Evolutionary conservation across 2,888 invertebrate genomes (phyloP).

Genomic region (Sipha maydis): DNA sequence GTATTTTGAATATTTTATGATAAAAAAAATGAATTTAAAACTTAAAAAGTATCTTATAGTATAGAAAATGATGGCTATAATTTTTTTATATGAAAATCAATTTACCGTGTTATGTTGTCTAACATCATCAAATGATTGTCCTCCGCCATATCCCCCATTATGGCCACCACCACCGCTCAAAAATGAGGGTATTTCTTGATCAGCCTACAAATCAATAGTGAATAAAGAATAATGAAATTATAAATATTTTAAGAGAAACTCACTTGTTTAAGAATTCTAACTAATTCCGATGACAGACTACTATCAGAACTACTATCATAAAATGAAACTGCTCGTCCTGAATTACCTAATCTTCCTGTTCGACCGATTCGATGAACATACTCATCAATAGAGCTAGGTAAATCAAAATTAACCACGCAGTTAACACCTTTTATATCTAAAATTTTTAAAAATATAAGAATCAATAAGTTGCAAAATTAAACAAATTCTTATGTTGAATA

Average conservation of each 20-base stretch:
- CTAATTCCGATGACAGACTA: conserved; percentile 74
- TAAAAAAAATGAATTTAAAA: too few relatives aligned
- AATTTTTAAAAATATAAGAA: background rate
- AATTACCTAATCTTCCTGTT: conserved; percentile 92
- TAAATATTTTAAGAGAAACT: background rate
- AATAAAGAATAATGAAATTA: background rate
- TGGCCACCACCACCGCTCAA: background rate
- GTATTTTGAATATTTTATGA: too few relatives aligned
- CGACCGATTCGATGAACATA: conserved; percentile 96
- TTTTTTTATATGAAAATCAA: background rate
- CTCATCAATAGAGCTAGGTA: conserved; percentile 90
- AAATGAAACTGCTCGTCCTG: conserved; percentile 88
- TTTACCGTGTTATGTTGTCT: conserved; percentile 21
- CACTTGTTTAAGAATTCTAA: conserved; percentile 77
- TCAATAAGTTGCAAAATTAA: background rate
- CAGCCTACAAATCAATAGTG: conserved; percentile 30
- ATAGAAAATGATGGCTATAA: too few relatives aligned
- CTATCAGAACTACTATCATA: conserved; percentile 76
- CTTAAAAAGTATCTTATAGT: too few relatives aligned
- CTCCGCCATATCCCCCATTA: background rate
- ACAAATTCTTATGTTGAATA: background rate
- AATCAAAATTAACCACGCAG: conserved; percentile 93
- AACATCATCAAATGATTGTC: background rate
- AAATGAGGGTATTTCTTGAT: conserved; percentile 50
- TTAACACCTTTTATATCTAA: conserved; percentile 85